Evolutionary conservation across 2,888 invertebrate genomes (phyloP).

Genomic region (Ophion ventricosus): DNA sequence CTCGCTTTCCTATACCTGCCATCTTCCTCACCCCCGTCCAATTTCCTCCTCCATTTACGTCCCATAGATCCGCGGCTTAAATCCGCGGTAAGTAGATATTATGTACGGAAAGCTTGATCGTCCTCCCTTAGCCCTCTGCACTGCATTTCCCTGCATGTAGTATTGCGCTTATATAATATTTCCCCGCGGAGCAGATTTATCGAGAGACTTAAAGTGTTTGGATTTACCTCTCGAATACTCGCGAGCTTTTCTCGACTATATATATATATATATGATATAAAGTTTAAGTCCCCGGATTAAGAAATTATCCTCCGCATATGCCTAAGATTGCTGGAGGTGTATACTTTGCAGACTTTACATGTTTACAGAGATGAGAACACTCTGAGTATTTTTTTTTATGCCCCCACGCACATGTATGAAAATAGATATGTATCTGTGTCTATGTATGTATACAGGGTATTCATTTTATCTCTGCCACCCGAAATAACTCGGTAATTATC

Average conservation of each 20-base stretch:
- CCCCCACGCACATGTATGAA: background rate
- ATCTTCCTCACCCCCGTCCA: constrained; percentile 11
- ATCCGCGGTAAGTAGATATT: constrained; percentile 60
- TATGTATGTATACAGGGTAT: no score
- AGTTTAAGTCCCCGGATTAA: constrained; percentile 47
- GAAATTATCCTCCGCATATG: constrained; percentile 57
- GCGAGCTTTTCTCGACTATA: constrained; percentile 30
- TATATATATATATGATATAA: constrained; percentile 20
- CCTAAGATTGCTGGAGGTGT: constrained; percentile 17
- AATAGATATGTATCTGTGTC: no score
- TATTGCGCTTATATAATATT: constrained; percentile 49
- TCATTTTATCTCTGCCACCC: no score
- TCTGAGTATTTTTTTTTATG: background rate
- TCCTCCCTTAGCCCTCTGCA: background rate
- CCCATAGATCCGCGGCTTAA: constrained; percentile 58
- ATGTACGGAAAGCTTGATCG: constrained; percentile 44
- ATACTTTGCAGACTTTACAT: constrained; percentile 25
- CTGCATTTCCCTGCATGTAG: background rate
- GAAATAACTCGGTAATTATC: no score
- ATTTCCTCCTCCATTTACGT: constrained; percentile 33
- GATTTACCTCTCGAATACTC: constrained; percentile 48
- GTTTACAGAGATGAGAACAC: constrained; percentile 1
- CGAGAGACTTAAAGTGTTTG: constrained; percentile 62
- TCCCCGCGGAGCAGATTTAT: constrained; percentile 55
- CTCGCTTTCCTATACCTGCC: constrained; percentile 24